A percentile compares a stretch with the other conserved stretches of the same genome.
These are phyloP conservation scores for Drosophila truncata DNA, from an alignment of 1,140 invertebrate species.

Conservation along the genomic window DNA sequence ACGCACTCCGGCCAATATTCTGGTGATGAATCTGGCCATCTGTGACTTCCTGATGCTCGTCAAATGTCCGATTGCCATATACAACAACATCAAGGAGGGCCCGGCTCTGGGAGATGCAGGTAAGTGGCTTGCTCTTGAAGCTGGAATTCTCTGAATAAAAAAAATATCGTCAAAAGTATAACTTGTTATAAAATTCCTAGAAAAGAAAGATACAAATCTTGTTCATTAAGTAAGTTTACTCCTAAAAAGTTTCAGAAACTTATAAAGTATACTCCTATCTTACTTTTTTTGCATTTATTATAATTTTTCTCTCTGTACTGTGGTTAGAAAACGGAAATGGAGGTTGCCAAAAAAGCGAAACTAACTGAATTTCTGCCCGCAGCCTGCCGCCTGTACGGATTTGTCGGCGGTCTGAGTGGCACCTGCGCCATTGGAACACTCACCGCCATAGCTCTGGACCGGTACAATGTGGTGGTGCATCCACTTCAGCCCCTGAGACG, in stretches of 20 bases:
- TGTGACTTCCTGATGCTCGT: constrained; percentile 90
- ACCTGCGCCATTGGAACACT: constrained; percentile 90
- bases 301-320: neutral
- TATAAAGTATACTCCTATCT: neutral
- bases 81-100: constrained; percentile 89
- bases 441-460: constrained; percentile 89
- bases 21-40: constrained; percentile 91
- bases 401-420: constrained; percentile 90
- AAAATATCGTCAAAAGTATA: neutral
- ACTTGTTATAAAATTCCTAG: too few species aligned
- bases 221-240: neutral
- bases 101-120: constrained; percentile 89
- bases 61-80: constrained; percentile 90
- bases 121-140: constrained; percentile 72
- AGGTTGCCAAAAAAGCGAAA: neutral
- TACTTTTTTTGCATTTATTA: too few species aligned
- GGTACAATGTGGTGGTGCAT: constrained; percentile 90
- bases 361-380: constrained; percentile 65
- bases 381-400: constrained; percentile 91
- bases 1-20: constrained; percentile 91
- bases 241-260: neutral
- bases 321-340: neutral
- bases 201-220: neutral
- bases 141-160: too few species aligned
- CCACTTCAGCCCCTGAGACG: constrained; percentile 88